Percentiles rank a stretch among this genome's conserved stretches.
Conservation (phyloP, 2,113 vertebrate genomes). For the Xenopus borealis region DNA sequence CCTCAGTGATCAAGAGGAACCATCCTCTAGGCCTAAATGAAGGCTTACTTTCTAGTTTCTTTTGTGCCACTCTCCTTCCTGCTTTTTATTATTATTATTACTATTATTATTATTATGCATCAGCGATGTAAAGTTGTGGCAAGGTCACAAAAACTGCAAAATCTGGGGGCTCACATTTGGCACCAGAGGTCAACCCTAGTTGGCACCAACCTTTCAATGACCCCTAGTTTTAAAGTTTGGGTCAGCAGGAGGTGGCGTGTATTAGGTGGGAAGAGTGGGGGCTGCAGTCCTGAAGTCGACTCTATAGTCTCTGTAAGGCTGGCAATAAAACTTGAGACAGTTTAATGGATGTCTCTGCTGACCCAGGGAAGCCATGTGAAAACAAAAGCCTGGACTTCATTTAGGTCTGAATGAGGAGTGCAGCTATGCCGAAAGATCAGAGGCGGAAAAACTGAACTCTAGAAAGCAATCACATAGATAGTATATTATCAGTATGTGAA, state of each 20-base stretch:
- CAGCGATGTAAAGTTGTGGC: conserved; percentile 56
- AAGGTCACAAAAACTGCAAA: conserved; percentile 15
- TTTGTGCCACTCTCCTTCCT: background rate
- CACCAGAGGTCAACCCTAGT: conserved; percentile 80
- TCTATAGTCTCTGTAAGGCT: conserved; percentile 88
- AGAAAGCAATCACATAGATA: conserved; percentile 34
- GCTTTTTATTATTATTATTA: too few species aligned
- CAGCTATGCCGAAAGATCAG: conserved; percentile 61
- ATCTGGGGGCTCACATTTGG: conserved; percentile 60
- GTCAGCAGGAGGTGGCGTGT: conserved; percentile 70
- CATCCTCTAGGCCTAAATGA: background rate
- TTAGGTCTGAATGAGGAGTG: conserved; percentile 87
- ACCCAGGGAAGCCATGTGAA: conserved; percentile 98
- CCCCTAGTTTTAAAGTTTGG: conserved; percentile 83
- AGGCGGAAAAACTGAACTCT: conserved; percentile 63
- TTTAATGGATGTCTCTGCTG: conserved; percentile 99
- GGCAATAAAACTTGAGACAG: conserved; percentile 99
- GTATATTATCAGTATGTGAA: background rate
- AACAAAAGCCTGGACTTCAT: conserved; percentile 95
- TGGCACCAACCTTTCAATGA: conserved; percentile 91
- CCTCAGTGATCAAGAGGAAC: background rate
- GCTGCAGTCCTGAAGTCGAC: conserved; percentile 76
- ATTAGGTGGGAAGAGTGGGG: conserved; percentile 28
- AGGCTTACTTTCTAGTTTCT: background rate
- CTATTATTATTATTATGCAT: too few species aligned